A percentile compares a stretch with the other conserved stretches of the same genome.
phyloP scores from a whole-genome alignment of 2,797 vertebrate species.

The Pipistrellus pygmaeus region DNA sequence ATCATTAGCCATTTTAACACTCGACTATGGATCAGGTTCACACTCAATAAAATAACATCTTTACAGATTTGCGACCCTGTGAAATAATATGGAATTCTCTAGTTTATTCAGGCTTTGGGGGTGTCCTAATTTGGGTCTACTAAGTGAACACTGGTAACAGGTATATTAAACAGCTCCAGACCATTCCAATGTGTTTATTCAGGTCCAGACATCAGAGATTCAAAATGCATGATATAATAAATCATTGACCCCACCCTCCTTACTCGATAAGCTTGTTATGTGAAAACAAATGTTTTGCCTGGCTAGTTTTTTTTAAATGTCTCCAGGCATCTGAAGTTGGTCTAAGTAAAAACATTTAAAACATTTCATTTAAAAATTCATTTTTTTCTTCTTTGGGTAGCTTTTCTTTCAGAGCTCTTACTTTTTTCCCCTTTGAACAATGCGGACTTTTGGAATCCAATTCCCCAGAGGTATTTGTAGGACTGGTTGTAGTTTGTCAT shows the following conservation, averaged over 20 bases:
- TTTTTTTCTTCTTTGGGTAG: conserved; percentile 32
- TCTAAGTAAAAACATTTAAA: conserved; percentile 77
- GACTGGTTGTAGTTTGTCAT: conserved; percentile 78
- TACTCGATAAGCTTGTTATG: conserved; percentile 41
- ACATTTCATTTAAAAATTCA: conserved; percentile 70
- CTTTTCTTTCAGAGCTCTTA: conserved; percentile 69
- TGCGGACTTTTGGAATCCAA: conserved; percentile 71
- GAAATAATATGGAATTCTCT: neutral
- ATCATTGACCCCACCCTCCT: neutral
- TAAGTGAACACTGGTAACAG: neutral
- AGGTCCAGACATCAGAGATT: neutral
- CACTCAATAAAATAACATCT: neutral
- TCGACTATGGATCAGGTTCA: neutral
- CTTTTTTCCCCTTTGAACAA: conserved; percentile 77
- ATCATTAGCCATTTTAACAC: conserved; percentile 12
- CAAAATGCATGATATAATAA: conserved; percentile 17
- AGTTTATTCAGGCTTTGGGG: neutral
- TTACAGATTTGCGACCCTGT: neutral
- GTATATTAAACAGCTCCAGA: neutral
- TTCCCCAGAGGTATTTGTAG: conserved; percentile 77
- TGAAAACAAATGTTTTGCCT: conserved; percentile 67
- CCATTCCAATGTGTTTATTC: neutral
- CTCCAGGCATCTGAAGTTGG: conserved; percentile 65
- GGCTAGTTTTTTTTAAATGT: conserved; percentile 60
- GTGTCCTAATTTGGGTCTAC: neutral